A percentile compares a stretch with the other conserved stretches of the same genome.
Evolutionary conservation across 1,140 invertebrate species (phyloP).

Genomic region (Sarcophaga peregrina): DNA sequence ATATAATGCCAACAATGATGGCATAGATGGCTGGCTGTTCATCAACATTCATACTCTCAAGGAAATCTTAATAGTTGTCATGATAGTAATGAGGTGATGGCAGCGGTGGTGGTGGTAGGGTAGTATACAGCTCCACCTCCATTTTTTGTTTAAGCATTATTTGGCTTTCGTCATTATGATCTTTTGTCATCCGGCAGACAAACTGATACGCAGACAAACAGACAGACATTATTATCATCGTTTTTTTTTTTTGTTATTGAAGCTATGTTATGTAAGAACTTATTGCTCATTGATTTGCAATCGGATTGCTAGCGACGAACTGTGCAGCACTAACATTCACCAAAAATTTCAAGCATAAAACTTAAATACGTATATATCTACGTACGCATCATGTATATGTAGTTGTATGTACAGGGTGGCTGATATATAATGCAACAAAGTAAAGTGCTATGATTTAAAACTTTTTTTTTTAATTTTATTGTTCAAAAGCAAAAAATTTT

Average conservation of each 20-base stretch:
- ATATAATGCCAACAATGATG: not conserved
- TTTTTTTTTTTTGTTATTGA: not conserved
- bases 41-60: not conserved
- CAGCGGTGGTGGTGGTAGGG: not conserved
- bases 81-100: not conserved
- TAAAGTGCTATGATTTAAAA: too few species aligned
- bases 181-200: not conserved
- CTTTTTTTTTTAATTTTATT: too few species aligned
- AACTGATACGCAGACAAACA: too few species aligned
- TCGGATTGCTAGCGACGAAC: not conserved
- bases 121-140: not conserved
- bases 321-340: not conserved
- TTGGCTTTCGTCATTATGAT: too few species aligned
- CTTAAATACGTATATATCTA: not conserved
- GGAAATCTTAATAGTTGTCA: not conserved
- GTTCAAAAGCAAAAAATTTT: too few species aligned
- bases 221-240: not conserved
- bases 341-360: not conserved
- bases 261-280: slow-evolving; percentile 14
- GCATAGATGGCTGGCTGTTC: not conserved
- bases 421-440: too few species aligned
- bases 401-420: not conserved
- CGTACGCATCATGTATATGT: not conserved
- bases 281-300: not conserved
- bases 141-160: not conserved